Base-by-base conservation (phyloP, 1,140 invertebrate species). In the Diabrotica virgifera region DNA sequence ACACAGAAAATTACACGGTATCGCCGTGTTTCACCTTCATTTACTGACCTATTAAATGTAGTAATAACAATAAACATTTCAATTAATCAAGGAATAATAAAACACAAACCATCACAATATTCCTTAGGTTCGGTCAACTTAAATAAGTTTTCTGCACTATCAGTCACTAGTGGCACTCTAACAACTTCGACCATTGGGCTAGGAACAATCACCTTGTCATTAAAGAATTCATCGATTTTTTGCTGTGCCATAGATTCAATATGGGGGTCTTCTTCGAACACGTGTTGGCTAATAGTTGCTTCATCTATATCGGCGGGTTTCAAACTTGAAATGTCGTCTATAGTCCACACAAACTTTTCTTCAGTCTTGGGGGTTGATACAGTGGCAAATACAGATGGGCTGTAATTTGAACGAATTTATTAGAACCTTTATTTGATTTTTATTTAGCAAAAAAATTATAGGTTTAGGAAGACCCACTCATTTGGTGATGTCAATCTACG, bases 271-370 rank as follows among this genome's bases (percentile, higher is more conserved):
- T 73, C 70, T 10, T 67, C 65, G 12, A 54, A 67, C 11, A 73
- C 73, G 64, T 75, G 76, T 63, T 76, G 74, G 54, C 68, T 68
- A 38, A 71, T 67, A 12, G 71, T 71, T 8, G 64, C 62, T 64
- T 78, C 76, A 59, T 78, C 77, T 63, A 78, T 78, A 61, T 77
- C 72, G 11, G 75, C 77, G 6, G 77, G 77, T 66, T 78, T 75
- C 9, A 78, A 64, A 52, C 38, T 66, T 0, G 77, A 77, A 35
- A 77, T 72, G 56, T 78, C 77, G 36, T 78, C 76, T 52, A 78
- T 78, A 5, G 74, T 74, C 77, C 77, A 78, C 59, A 72, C 72
- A 65, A 78, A 78, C 63, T 74, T 75, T 58, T 74, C 69, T 46
- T 74, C 70, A 38, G 64, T 67, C 57, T 73, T 73, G 11, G 71